Percentiles rank a stretch among this genome's conserved stretches.
Evolutionary conservation across 2,797 vertebrate species (phyloP).

Genomic region (Anas capensis): DNA sequence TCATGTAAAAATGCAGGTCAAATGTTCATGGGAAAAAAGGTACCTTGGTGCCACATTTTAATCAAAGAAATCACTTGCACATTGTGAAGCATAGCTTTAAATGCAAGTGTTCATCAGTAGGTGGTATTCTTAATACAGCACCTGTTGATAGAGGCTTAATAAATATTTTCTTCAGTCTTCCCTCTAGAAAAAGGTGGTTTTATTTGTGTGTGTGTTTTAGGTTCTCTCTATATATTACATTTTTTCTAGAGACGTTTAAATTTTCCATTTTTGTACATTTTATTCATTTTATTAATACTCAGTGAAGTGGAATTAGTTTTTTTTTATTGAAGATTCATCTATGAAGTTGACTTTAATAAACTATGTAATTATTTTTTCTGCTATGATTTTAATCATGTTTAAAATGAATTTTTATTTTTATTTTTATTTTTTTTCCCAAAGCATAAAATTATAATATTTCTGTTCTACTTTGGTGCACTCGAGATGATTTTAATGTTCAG

Average conservation of each 20-base stretch:
- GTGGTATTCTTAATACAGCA: not conserved
- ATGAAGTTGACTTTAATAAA: constrained; percentile 51
- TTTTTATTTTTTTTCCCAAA: not conserved
- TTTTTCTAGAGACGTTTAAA: constrained; percentile 26
- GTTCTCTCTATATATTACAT: not conserved
- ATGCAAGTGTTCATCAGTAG: not conserved
- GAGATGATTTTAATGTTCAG: constrained; percentile 24
- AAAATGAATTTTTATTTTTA: not conserved
- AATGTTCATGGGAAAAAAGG: accelerated
- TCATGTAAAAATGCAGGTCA: not conserved
- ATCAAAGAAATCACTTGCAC: not conserved
- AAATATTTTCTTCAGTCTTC: not conserved
- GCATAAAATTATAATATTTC: constrained; percentile 24
- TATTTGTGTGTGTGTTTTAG: constrained; percentile 16
- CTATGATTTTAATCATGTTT: constrained; percentile 17
- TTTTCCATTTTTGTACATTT: not conserved
- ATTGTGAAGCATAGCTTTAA: not conserved
- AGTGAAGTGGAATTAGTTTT: constrained; percentile 40
- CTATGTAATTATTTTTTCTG: constrained; percentile 38
- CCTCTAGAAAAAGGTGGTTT: not conserved
- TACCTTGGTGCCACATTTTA: accelerated
- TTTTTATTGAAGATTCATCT: constrained; percentile 37
- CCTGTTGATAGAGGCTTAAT: not conserved
- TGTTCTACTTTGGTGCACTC: constrained; percentile 25
- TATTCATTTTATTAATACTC: constrained; percentile 48